Percentiles rank a stretch among this genome's conserved stretches.
These are phyloP conservation scores for Hippolais icterina DNA, from an alignment of 2,113 vertebrate species.

Conservation along the genomic window DNA sequence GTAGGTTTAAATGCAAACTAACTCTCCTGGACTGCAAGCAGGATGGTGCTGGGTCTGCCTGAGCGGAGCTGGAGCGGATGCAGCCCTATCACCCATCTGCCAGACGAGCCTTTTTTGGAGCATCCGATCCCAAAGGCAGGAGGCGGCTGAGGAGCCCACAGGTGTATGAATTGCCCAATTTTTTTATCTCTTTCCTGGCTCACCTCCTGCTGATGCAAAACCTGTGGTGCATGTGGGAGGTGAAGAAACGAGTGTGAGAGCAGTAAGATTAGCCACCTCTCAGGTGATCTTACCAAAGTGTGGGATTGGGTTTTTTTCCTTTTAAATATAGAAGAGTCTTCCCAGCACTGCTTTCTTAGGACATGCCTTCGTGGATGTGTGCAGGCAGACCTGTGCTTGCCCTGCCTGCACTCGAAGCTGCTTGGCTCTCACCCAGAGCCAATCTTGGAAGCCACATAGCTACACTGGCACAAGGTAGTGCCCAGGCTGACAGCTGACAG, in stretches of 20 bases:
- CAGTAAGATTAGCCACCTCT: slow-evolving; percentile 27
- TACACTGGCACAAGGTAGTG: rapidly evolving
- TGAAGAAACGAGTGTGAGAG: slow-evolving; percentile 59
- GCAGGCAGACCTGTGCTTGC: slow-evolving; percentile 21
- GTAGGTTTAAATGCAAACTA: neutral
- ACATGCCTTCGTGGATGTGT: neutral
- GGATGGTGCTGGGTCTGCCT: neutral
- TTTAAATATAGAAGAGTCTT: neutral
- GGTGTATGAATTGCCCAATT: slow-evolving; percentile 25
- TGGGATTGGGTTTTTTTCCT: neutral
- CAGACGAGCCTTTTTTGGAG: slow-evolving; percentile 60
- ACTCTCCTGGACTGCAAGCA: neutral
- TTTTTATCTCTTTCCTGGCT: slow-evolving; percentile 33
- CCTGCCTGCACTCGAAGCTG: neutral
- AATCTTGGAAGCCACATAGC: neutral
- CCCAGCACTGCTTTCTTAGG: neutral
- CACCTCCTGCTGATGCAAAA: slow-evolving; percentile 55
- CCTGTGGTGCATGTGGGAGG: slow-evolving; percentile 49
- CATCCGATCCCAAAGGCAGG: neutral
- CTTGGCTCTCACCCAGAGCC: neutral
- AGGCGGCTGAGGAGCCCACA: neutral
- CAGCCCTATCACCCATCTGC: neutral
- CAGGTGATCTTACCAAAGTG: slow-evolving; percentile 37
- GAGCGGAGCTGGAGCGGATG: neutral
- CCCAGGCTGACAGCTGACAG: neutral